phyloP scores from a whole-genome alignment of 1,140 invertebrate genomes.

The Cyclargus thomasi region DNA sequence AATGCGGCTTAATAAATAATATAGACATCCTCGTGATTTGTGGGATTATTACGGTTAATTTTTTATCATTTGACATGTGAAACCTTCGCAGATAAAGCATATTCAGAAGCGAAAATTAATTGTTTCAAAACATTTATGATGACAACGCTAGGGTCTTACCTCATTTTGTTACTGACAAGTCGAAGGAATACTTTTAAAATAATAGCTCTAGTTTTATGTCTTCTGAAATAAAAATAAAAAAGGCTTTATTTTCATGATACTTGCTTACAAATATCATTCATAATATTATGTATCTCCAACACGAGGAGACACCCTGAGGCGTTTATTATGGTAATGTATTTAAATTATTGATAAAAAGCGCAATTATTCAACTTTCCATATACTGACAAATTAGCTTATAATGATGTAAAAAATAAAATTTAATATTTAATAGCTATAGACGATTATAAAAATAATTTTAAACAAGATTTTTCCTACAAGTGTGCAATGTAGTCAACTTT shows the following conservation, averaged over 20 bases:
- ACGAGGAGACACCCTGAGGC: not conserved
- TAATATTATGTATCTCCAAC: not conserved
- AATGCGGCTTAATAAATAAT: conserved; percentile 10
- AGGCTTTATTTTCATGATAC: not conserved
- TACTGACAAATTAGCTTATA: conserved; percentile 14
- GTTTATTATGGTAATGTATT: conserved; percentile 6
- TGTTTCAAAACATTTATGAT: too few species aligned
- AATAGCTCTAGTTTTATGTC: not conserved
- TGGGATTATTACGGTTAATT: not conserved
- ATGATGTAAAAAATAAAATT: conserved; percentile 3
- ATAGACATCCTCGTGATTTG: not conserved
- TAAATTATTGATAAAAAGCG: conserved; percentile 10
- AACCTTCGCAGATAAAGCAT: not conserved
- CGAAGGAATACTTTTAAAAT: too few species aligned
- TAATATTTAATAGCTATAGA: not conserved
- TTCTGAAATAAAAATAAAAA: not conserved
- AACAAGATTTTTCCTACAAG: not conserved
- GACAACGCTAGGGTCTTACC: too few species aligned
- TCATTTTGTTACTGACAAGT: too few species aligned
- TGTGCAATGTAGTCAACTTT: not conserved
- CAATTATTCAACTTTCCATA: conserved; percentile 4
- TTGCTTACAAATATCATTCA: conserved; percentile 8
- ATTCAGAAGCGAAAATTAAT: too few species aligned
- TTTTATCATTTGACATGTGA: not conserved
- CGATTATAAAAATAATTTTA: not conserved